These are phyloP conservation scores for Clarias fuscus DNA, from an alignment of 2,797 vertebrate species.

Conservation along the genomic window DNA sequence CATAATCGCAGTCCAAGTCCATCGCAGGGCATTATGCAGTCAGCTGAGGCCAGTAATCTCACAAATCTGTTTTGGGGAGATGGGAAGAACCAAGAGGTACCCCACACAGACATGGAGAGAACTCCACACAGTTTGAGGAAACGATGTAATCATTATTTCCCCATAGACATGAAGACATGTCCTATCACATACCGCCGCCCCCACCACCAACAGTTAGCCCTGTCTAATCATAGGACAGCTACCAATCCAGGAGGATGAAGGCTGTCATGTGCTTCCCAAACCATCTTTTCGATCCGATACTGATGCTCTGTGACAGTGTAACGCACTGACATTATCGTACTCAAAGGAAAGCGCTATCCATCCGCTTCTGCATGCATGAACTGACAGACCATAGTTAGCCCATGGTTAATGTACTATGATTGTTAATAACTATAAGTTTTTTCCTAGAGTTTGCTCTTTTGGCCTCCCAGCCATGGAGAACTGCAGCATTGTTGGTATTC, in stretches of 20 bases:
- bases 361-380: neutral
- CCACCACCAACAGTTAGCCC: neutral
- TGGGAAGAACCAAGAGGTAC: neutral
- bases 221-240: neutral
- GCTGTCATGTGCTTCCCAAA: neutral
- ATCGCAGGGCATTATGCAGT: neutral
- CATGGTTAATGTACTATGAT: neutral
- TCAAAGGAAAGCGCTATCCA: neutral
- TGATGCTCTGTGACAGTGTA: neutral
- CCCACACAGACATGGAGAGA: neutral
- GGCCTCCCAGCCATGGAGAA: too few relatives aligned
- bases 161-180: neutral
- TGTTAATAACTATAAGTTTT: neutral
- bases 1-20: too few relatives aligned
- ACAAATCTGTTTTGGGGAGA: neutral
- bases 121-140: neutral
- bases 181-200: too few relatives aligned
- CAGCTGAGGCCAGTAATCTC: neutral
- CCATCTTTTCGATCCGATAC: neutral
- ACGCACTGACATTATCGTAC: neutral
- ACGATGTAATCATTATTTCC: neutral
- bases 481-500: too few relatives aligned
- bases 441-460: neutral
- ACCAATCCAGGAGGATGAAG: neutral
- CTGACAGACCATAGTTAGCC: neutral